phyloP scores from a whole-genome alignment of 2,888 invertebrate genomes.

The Osedax fenrisi region DNA sequence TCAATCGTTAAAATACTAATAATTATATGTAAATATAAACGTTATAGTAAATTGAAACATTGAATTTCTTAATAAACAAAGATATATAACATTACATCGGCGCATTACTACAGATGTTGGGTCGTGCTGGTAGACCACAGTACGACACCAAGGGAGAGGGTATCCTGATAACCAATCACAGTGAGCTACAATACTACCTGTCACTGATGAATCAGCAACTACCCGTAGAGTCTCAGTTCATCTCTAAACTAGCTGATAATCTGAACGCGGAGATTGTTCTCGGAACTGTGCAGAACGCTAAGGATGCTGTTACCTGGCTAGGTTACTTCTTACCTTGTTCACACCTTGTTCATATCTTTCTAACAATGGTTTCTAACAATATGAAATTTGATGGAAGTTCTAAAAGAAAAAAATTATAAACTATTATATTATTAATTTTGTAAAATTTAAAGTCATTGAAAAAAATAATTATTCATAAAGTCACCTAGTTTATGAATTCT shows the following conservation, averaged over 20 bases:
- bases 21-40: no score
- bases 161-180: conserved; percentile 93
- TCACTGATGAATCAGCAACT: conserved; percentile 88
- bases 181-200: conserved; percentile 91
- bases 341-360: no score
- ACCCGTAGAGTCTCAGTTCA: conserved; percentile 90
- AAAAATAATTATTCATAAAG: no score
- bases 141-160: conserved; percentile 94
- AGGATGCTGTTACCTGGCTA: conserved; percentile 81
- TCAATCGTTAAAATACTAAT: no score
- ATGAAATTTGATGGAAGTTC: no score
- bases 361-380: no score
- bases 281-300: conserved; percentile 78
- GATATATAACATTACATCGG: no score
- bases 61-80: no score
- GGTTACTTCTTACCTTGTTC: conserved; percentile 51
- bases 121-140: conserved; percentile 90
- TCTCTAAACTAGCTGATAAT: conserved; percentile 84
- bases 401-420: no score
- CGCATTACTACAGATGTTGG: conserved; percentile 76
- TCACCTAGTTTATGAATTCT: neutral
- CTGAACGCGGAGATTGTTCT: conserved; percentile 93
- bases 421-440: no score
- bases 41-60: no score
- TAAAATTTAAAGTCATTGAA: no score